A percentile compares a stretch with the other conserved stretches of the same genome.
These are phyloP conservation scores for Sinocyclocheilus grahami DNA, from an alignment of 2,113 vertebrate species.

Conservation along the genomic window DNA sequence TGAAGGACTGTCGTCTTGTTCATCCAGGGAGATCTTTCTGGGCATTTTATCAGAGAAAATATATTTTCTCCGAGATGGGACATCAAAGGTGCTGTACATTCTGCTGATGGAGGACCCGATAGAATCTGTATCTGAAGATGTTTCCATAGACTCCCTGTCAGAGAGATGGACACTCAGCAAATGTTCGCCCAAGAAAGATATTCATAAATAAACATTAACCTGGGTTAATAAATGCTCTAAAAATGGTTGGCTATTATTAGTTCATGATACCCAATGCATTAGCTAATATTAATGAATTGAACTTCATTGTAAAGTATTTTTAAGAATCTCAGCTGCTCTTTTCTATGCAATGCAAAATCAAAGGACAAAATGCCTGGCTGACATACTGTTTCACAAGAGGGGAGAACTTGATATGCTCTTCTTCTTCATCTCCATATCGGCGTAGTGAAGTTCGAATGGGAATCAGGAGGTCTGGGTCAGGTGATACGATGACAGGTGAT, in stretches of 20 bases:
- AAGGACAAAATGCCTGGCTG: not conserved
- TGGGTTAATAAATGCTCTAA: not conserved
- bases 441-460: slow-evolving; percentile 66
- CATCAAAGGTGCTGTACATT: slow-evolving; percentile 61
- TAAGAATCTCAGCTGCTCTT: not conserved
- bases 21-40: slow-evolving; percentile 61
- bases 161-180: slow-evolving; percentile 12
- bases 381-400: slow-evolving; percentile 76
- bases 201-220: not conserved
- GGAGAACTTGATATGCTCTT: slow-evolving; percentile 67
- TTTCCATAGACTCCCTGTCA: slow-evolving; percentile 72
- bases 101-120: slow-evolving; percentile 62
- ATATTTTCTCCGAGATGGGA: slow-evolving; percentile 60
- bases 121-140: slow-evolving; percentile 65
- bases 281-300: not conserved
- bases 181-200: not conserved
- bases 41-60: slow-evolving; percentile 57
- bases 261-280: not conserved
- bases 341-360: not conserved
- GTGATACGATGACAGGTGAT: slow-evolving; percentile 58
- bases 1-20: slow-evolving; percentile 45
- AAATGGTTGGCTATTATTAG: not conserved
- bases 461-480: slow-evolving; percentile 75
- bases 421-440: slow-evolving; percentile 69
- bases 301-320: not conserved